Percentiles rank a stretch among this genome's conserved stretches.
These are phyloP conservation scores for Cabera pusaria DNA, from an alignment of 2,888 invertebrate genomes.

Conservation along the genomic window DNA sequence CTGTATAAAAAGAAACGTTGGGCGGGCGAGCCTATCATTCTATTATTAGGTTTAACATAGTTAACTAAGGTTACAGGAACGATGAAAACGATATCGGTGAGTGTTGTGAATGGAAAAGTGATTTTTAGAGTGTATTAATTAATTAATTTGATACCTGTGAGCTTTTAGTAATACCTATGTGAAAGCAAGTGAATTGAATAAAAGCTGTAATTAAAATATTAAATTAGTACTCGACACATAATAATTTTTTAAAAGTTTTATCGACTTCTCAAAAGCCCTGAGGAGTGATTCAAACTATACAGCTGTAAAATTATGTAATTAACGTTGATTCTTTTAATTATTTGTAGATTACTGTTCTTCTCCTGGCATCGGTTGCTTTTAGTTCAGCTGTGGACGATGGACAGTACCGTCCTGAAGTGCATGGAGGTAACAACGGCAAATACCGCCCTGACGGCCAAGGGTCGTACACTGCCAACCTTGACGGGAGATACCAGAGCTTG, in stretches of 20 bases:
- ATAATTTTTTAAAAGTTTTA: no score
- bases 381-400: constrained; percentile 66
- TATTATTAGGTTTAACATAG: constrained; percentile 44
- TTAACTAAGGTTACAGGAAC: constrained; percentile 45
- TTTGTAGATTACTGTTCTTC: constrained; percentile 47
- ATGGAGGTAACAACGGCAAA: constrained; percentile 56
- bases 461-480: constrained; percentile 36
- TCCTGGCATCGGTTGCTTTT: constrained; percentile 43
- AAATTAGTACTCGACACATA: no score
- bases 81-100: constrained; percentile 69
- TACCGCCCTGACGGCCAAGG: constrained; percentile 45
- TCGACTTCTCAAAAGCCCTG: no score
- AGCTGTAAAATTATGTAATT: no score
- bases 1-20: constrained; percentile 69
- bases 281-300: no score
- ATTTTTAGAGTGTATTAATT: no score
- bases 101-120: constrained; percentile 30
- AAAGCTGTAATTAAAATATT: no score
- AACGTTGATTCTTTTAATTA: constrained; percentile 8
- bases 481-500: constrained; percentile 38
- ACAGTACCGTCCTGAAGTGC: constrained; percentile 64
- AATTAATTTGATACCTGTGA: no score
- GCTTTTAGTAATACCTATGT: no score
- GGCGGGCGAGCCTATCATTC: constrained; percentile 55
- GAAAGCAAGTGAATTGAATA: no score